Evolutionary conservation across 2,113 vertebrate species (phyloP), one percentile per base, ranked within the genome.

Genomic region (Silurus asotus): DNA sequence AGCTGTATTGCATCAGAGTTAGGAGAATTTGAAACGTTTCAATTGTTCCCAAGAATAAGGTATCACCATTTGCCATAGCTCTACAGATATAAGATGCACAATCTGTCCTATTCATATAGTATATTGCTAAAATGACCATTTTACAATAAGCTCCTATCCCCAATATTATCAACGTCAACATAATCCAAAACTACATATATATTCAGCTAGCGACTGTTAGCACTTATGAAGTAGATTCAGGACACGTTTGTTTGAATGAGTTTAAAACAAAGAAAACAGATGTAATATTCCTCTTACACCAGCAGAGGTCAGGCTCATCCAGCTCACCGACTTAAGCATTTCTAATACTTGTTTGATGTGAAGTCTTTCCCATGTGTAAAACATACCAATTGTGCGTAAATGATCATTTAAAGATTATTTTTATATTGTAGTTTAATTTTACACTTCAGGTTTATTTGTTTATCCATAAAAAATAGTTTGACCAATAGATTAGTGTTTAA

Each of bases 241-340:
- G 14, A 8, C 11, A 28, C 13, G 37, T 6, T 5, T 67, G 65
- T 69, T 17, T 69, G 5, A 69, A 15, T 8, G 6, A 45, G 11
- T 70, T 37, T 37, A 37, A 37, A 37, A 37, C 37, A 37, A 37
- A 37, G 37, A 37, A 37, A 37, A 37, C 37, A 56, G 8, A 6
- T 85, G 84, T 81, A 15, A 86, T 79, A 49, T 45, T 9, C 17
- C 17, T 53, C 53, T 53, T 69, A 6, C 15, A 14, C 69, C 88
- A 84, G 80, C 69, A 89, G 88, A 87, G 82, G 88, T 81, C 88
- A 77, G 23, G 53, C 28, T 82, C 25, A 77, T 76, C 65, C 61
- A 84, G 48, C 11, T 65, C 37, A 76, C 11, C 62, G 49, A 53
- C 25, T 72, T 51, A 7, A 3, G 14, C 48, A 48, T 25, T 6